Evolutionary conservation across 2,888 invertebrate genomes (phyloP).

Genomic region (Cerastoderma edule): DNA sequence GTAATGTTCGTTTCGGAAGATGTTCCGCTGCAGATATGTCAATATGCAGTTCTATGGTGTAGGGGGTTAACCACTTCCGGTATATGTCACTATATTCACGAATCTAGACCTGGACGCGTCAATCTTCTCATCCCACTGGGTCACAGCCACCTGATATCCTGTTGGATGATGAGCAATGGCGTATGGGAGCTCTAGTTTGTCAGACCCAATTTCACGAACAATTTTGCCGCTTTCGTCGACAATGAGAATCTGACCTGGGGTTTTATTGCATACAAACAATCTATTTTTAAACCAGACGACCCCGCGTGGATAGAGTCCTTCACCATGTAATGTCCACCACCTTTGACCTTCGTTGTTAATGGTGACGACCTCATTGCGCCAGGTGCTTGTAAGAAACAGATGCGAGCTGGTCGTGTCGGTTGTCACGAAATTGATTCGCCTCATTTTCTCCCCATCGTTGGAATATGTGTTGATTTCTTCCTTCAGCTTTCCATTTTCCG

Average conservation of each 20-base stretch:
- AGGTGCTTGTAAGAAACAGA: conserved; percentile 33
- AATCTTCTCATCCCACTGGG: conserved; percentile 46
- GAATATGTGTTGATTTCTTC: conserved; percentile 22
- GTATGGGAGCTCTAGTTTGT: conserved; percentile 29
- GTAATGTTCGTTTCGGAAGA: too few relatives aligned
- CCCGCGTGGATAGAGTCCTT: conserved; percentile 31
- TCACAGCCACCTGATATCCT: conserved; percentile 20
- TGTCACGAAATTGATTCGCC: conserved; percentile 34
- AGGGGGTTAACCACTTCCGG: too few relatives aligned
- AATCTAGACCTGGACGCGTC: conserved; percentile 4
- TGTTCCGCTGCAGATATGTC: too few relatives aligned
- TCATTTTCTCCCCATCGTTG: conserved; percentile 9
- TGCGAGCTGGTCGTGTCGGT: conserved; percentile 5
- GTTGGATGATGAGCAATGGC: conserved; percentile 35
- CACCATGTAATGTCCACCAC: conserved; percentile 25
- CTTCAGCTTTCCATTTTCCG: conserved; percentile 19
- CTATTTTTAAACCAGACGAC: conserved; percentile 14
- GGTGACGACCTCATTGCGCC: conserved; percentile 33
- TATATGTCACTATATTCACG: conserved; percentile 9
- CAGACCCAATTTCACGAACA: not conserved
- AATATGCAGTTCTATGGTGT: too few relatives aligned
- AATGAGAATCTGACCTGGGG: conserved; percentile 7
- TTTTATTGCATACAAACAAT: conserved; percentile 27
- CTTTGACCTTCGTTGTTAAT: conserved; percentile 27
- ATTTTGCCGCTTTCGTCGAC: conserved; percentile 15